Base-by-base conservation (phyloP, 2,888 invertebrate species). In the Brenthis ino region DNA sequence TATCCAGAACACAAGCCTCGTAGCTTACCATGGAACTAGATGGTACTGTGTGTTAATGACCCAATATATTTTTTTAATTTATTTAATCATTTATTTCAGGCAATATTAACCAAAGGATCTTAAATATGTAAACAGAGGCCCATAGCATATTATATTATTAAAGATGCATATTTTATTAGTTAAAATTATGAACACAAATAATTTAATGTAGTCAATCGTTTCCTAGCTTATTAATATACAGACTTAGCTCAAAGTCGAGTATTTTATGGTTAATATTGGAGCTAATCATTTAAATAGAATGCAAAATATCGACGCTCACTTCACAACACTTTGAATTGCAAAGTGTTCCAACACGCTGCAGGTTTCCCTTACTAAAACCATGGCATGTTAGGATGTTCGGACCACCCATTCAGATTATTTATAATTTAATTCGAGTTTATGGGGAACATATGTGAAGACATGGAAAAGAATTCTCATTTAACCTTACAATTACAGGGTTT, bases 261-360 rank as follows among this genome's bases (percentile, higher is more conserved):
- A 28, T 24, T 56, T 48, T 20, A 48, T 57, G 20, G 50, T 33
- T 57, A 43, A 50, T 65, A n/a, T 58, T 60, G 47, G 48, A 51
- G 60, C 54, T 76, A 64, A 73, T 73, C 72, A 75, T 76, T 74
- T 63, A 72, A 73, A 74, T 70, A 65, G 67, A 63, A 76, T 74
- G 73, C 72, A 65, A 65, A 70, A 71, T 68, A 63, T 69, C 69
- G 54, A 63, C 65, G 71, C 69, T 57, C 67, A 68, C 68, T 72
- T 65, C 58, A 69, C 65, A 63, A 51, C 60, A 65, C 61, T 69
- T 72, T 72, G 70, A 65, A 72, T 57, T 71, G 68, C 73, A 68
- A 76, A 74, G 66, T 66, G 64, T 69, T 71, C 20, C 73, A 68
- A 71, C 69, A 54, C 64, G 51, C 63, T 70, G 64, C 67, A 69